Evolutionary conservation across 2,797 vertebrate genomes (phyloP).

Genomic region (Graptemys geographica): DNA sequence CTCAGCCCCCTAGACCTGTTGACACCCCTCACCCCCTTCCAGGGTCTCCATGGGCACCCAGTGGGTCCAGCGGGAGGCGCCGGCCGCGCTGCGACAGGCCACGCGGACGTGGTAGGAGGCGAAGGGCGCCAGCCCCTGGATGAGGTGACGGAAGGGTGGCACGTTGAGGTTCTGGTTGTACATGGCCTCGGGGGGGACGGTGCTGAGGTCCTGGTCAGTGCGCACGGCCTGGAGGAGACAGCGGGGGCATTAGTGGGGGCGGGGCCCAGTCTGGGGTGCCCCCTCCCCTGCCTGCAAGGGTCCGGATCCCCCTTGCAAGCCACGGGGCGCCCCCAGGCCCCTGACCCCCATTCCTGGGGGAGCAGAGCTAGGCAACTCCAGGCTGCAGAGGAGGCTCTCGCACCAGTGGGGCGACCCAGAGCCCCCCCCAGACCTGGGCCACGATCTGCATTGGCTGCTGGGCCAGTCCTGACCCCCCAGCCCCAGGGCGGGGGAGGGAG

Average conservation of each 20-base stretch:
- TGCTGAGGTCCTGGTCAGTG: conserved; percentile 58
- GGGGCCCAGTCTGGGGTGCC: conserved; percentile 7
- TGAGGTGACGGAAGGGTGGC: conserved; percentile 80
- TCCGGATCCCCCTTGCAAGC: background rate
- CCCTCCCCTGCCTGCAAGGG: background rate
- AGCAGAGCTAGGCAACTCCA: background rate
- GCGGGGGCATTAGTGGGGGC: fast-evolving
- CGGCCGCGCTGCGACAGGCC: conserved; percentile 87
- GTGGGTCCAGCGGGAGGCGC: conserved; percentile 87
- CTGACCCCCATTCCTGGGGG: background rate
- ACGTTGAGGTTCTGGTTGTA: conserved; percentile 83
- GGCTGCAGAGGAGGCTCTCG: background rate
- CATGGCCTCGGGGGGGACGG: conserved; percentile 69
- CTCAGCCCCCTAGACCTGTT: background rate
- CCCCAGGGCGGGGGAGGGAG: background rate
- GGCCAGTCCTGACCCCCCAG: too few relatives aligned
- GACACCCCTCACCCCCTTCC: conserved; percentile 87
- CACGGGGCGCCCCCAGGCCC: background rate
- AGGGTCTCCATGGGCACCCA: conserved; percentile 85
- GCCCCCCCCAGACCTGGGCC: too few relatives aligned
- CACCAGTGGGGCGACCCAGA: fast-evolving
- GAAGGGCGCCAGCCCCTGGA: conserved; percentile 83
- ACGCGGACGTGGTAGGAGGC: conserved; percentile 85
- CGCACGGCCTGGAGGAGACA: conserved; percentile 79
- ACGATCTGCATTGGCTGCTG: too few relatives aligned